Evolutionary conservation across 2,888 invertebrate genomes (phyloP).

Genomic region (Eilema griseolum): DNA sequence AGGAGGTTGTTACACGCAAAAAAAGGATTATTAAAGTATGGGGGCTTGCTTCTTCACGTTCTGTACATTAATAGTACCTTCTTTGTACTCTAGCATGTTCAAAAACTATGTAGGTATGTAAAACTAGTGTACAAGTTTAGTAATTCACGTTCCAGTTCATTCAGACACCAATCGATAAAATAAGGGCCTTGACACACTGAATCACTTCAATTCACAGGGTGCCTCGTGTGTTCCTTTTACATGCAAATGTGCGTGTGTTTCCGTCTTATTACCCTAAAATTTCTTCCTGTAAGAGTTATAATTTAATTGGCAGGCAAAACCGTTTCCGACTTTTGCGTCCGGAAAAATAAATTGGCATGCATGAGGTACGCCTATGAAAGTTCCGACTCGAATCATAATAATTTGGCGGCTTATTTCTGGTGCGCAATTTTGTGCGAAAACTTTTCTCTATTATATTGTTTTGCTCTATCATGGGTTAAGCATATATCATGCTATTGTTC

Average conservation of each 20-base stretch:
- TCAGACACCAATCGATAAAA: not conserved
- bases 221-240: conserved; percentile 24
- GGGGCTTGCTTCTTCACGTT: too few relatives aligned
- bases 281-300: conserved; percentile 28
- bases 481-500: not conserved
- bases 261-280: conserved; percentile 31
- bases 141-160: not conserved
- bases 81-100: too few relatives aligned
- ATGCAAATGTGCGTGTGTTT: conserved; percentile 56
- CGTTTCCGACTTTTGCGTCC: conserved; percentile 13
- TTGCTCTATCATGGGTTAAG: not conserved
- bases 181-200: conserved; percentile 46
- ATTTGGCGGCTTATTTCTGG: not conserved
- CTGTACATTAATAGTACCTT: too few relatives aligned
- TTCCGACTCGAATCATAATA: conserved; percentile 10
- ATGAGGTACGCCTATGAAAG: conserved; percentile 17
- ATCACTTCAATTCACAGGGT: not conserved
- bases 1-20: too few relatives aligned
- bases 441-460: not conserved
- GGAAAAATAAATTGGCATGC: conserved; percentile 7
- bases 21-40: too few relatives aligned
- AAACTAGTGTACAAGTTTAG: not conserved
- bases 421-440: not conserved
- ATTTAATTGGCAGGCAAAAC: conserved; percentile 43
- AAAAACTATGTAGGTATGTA: not conserved